phyloP scores from a whole-genome alignment of 2,888 invertebrate genomes.

The Campoplex capitator region DNA sequence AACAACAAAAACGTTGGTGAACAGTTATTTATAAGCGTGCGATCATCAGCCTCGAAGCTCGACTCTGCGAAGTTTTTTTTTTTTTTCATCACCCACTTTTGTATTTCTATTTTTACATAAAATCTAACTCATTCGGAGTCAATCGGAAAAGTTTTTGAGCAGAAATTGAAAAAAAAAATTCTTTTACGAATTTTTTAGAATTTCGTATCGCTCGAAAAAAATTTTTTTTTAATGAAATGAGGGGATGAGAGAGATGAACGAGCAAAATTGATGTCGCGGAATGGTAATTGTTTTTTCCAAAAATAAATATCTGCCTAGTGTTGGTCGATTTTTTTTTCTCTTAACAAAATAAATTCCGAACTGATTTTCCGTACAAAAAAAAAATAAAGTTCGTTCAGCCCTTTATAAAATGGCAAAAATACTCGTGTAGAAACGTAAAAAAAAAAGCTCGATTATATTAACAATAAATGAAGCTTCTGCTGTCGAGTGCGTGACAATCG shows the following conservation, averaged over 20 bases:
- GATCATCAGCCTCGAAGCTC: slow-evolving; percentile 35
- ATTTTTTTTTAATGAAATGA: background rate
- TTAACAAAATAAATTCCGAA: background rate
- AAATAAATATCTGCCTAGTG: background rate
- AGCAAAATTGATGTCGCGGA: background rate
- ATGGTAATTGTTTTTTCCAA: background rate
- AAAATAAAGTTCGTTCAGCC: too few relatives aligned
- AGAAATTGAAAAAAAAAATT: background rate
- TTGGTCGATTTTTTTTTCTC: background rate
- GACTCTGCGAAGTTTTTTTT: background rate
- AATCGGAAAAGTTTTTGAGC: background rate
- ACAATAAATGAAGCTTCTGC: slow-evolving; percentile 20
- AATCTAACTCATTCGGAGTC: background rate
- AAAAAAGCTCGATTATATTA: background rate
- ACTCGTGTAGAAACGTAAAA: background rate
- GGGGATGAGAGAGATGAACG: background rate
- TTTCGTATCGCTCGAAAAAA: background rate
- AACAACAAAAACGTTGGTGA: slow-evolving; percentile 60
- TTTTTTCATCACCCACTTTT: background rate
- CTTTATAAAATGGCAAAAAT: background rate
- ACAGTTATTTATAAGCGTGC: slow-evolving; percentile 64
- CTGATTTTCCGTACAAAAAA: background rate
- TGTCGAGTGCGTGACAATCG: slow-evolving; percentile 18
- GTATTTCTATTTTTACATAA: background rate
- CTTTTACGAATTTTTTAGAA: background rate